Evolutionary conservation across 1,140 invertebrate species (phyloP).

Genomic region (Ylistrum balloti): DNA sequence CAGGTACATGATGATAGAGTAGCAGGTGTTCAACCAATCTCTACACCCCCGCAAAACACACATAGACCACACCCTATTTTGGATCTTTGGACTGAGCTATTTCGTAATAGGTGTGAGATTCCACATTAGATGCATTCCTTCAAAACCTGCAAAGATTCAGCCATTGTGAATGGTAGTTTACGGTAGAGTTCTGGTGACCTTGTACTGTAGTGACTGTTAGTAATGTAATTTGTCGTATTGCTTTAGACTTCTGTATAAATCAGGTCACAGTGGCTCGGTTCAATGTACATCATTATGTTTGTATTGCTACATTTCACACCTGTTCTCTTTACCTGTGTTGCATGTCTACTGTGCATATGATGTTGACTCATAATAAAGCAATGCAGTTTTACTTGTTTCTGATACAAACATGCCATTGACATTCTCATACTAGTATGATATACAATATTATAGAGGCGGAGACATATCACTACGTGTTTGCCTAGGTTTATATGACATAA

Average conservation of each 20-base stretch:
- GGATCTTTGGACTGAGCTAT: background rate
- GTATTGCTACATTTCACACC: too few relatives aligned
- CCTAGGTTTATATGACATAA: too few relatives aligned
- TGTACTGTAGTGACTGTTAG: too few relatives aligned
- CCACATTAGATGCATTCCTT: background rate
- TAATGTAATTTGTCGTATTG: too few relatives aligned
- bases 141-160: background rate
- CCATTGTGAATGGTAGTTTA: background rate
- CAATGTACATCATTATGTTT: too few relatives aligned
- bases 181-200: too few relatives aligned
- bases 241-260: too few relatives aligned
- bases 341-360: background rate
- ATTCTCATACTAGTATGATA: background rate
- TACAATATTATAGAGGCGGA: background rate
- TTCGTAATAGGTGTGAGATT: background rate
- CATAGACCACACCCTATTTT: background rate
- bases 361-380: background rate
- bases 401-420: background rate
- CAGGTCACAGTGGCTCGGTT: too few relatives aligned
- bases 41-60: background rate
- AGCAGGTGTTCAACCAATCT: background rate
- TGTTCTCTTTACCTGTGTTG: background rate
- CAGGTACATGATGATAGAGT: background rate
- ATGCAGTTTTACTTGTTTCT: slow-evolving; percentile 9
- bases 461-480: too few relatives aligned